These are phyloP conservation scores for Eupithecia insigniata DNA, from an alignment of 2,888 invertebrate genomes.

Conservation along the genomic window DNA sequence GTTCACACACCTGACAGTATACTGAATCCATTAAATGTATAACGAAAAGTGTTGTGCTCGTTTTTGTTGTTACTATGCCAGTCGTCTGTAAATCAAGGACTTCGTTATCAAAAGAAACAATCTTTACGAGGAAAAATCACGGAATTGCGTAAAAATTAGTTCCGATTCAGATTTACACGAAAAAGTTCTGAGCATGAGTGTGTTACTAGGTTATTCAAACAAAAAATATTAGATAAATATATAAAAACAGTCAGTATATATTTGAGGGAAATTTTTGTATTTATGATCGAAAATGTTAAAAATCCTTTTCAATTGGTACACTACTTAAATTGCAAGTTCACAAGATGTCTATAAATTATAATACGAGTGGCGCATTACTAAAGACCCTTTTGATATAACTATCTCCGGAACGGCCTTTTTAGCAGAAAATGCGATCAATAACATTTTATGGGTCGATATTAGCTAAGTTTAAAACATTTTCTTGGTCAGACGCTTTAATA, in stretches of 20 bases:
- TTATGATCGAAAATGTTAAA: background rate
- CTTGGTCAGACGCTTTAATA: background rate
- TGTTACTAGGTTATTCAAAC: background rate
- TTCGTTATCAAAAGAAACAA: slow-evolving; percentile 44
- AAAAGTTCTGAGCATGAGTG: slow-evolving; percentile 1
- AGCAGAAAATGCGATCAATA: slow-evolving; percentile 10
- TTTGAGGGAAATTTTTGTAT: too few relatives aligned
- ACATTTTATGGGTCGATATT: slow-evolving; percentile 11
- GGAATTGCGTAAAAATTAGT: slow-evolving; percentile 47
- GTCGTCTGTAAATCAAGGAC: slow-evolving; percentile 50
- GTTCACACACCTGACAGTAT: too few relatives aligned
- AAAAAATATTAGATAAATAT: background rate
- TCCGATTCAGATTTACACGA: slow-evolving; percentile 16
- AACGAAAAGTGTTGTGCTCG: slow-evolving; percentile 22
- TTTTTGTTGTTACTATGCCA: slow-evolving; percentile 49
- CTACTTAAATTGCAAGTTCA: background rate
- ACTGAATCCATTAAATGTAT: too few relatives aligned
- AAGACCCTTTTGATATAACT: background rate
- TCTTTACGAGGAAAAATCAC: slow-evolving; percentile 65
- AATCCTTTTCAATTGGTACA: background rate
- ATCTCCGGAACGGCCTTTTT: slow-evolving; percentile 21
- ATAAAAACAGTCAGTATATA: too few relatives aligned
- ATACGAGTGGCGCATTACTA: background rate
- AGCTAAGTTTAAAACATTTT: slow-evolving; percentile 11
- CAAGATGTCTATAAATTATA: background rate